Evolutionary conservation across 2,888 invertebrate species (phyloP), one percentile per base, ranked within the genome.

Genomic region (Oligia strigilis): DNA sequence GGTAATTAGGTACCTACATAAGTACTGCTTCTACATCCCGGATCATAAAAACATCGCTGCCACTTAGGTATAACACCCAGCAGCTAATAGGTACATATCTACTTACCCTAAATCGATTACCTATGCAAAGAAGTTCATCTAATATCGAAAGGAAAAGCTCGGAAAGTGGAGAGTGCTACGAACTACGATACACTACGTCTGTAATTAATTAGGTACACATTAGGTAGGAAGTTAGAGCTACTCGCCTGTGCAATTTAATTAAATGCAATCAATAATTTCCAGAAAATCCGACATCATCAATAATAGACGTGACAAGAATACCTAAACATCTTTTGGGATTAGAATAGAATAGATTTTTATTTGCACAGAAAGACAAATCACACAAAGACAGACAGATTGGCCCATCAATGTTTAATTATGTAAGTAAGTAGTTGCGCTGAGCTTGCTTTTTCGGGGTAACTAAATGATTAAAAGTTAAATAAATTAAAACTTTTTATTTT

Each of bases 261-360:
- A 62, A 67, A 69, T 49, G 29, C 58, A 64, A 65, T 66, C 23
- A 73, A 66, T 74, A 67, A 29, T 49, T 43, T 55, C 11, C 19
- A 14, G 40, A 52, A 52, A 80, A 71, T 64, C 9, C 43, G 2
- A 6, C 8, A 67, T 75, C 52, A 67, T 74, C 52, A 81, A 75
- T 67, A 81, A 43, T 52, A 11, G n/a, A 75, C 36, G 67, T 36
- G 76, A 67, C 52, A 19, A 36, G 60, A 67, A 75, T 62, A 80
- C 29, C 29, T 29, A 29, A 29, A 36, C 62, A 81, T 82, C 67
- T 67, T 74, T 52, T 60, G n/a, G 49, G 19, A 67, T 29, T 29
- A 29, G 29, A 29, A 29, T 29, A 29, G 29, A 29, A 29, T 29
- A 29, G 29, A 29, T 29, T 29, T 29, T 29, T 29, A 29, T 29